Evolutionary conservation across 2,797 vertebrate species (phyloP).

Genomic region (Falco biarmicus): DNA sequence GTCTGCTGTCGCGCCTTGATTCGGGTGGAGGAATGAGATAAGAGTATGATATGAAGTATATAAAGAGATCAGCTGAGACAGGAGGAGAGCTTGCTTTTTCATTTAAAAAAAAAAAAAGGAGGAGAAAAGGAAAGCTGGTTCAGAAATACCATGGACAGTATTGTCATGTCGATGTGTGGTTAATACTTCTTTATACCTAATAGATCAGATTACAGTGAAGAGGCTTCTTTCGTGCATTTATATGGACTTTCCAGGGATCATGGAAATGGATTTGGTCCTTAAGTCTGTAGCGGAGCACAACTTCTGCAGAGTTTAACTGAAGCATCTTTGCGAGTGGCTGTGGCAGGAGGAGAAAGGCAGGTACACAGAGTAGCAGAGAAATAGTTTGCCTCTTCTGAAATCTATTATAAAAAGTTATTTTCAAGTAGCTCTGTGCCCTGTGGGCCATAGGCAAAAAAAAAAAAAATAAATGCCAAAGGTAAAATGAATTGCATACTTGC

Average conservation of each 20-base stretch:
- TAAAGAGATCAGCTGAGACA: background rate
- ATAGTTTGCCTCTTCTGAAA: background rate
- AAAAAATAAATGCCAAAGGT: background rate
- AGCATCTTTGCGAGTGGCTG: background rate
- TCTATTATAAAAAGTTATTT: background rate
- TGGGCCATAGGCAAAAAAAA: background rate
- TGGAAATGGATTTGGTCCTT: background rate
- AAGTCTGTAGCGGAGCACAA: background rate
- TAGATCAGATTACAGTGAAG: background rate
- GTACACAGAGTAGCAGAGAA: background rate
- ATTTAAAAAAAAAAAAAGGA: no score
- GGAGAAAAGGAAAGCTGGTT: background rate
- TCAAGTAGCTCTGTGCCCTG: background rate
- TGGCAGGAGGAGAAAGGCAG: background rate
- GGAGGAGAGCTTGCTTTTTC: background rate
- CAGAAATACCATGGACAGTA: background rate
- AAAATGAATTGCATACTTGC: background rate
- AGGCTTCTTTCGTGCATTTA: background rate
- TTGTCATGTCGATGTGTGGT: rapidly evolving
- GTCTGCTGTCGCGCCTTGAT: background rate
- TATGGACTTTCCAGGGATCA: background rate
- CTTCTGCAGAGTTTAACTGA: background rate
- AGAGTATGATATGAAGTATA: background rate
- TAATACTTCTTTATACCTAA: background rate
- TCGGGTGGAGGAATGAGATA: background rate